Evolutionary conservation across 2,113 vertebrate species (phyloP).

Genomic region (Pseudorhombus dupliciocellatus): DNA sequence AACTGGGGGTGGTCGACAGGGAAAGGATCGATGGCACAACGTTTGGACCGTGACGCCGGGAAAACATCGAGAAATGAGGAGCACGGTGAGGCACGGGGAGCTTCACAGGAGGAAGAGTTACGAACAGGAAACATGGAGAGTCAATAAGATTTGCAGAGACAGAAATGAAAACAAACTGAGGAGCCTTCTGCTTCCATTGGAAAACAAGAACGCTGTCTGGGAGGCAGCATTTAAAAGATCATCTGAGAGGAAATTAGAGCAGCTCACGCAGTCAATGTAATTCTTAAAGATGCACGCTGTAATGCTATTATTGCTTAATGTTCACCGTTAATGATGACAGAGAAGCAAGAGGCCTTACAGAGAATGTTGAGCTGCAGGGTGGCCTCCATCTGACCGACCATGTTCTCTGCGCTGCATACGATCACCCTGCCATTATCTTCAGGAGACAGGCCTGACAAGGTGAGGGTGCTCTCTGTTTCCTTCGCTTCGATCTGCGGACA

Average conservation of each 20-base stretch:
- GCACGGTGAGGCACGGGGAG: conserved; percentile 52
- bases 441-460: conserved; percentile 88
- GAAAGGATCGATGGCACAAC: conserved; percentile 18
- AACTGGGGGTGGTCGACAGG: neutral
- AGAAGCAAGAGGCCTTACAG: conserved; percentile 85
- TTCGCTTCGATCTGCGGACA: conserved; percentile 81
- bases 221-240: conserved; percentile 45
- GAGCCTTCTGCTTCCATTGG: conserved; percentile 46
- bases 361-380: conserved; percentile 91
- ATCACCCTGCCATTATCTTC: conserved; percentile 90
- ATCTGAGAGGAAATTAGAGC: conserved; percentile 47
- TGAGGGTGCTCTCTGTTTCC: conserved; percentile 84
- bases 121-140: conserved; percentile 71
- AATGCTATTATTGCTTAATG: conserved; percentile 1
- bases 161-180: conserved; percentile 63
- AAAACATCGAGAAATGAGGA: conserved; percentile 49
- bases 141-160: conserved; percentile 70
- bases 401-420: conserved; percentile 92
- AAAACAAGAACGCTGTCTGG: conserved; percentile 28
- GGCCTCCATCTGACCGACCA: conserved; percentile 90
- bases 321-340: conserved; percentile 6
- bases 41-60: conserved; percentile 34
- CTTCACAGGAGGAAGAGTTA: conserved; percentile 75
- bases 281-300: conserved; percentile 21
- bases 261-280: conserved; percentile 11